Base-by-base conservation (phyloP, 2,888 invertebrate species). In the Tiliacea aurago region DNA sequence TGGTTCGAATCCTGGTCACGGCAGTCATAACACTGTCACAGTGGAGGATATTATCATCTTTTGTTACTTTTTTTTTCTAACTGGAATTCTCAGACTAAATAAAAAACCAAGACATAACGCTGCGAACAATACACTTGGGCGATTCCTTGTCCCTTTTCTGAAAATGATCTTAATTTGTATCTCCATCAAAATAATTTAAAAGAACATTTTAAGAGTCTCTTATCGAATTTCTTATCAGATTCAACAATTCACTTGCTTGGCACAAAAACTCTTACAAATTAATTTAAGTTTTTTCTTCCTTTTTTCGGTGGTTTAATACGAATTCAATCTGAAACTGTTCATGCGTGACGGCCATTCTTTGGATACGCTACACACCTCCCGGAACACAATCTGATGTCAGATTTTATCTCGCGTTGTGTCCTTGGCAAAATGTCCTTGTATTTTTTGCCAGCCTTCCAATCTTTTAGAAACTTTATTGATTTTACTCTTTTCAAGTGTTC, bases 1-100 rank as follows among this genome's bases (percentile, higher is more conserved):
- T 96, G 97, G 97, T 97, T 97, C 96, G 97, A 97, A 97, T 97
- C 97, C 97, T 97, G 97, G 97, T 97, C 97, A 97, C 97, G 97
- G 97, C 97, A 97, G 94, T 95, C 94, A 77, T 56, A n/a, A 74
- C 87, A 90, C 90, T 91, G 88, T 90, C 87, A 41, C 84, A 87
- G 90, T 76, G 89, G 89, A 87, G 59, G 61, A 2, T 43, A 41
- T 37, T 0, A 28, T 41, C 0, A 79, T 77, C 70, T 69, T 47
- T 37, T 61, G 67, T 56, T 33, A 73, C 73, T 84, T 75, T 59
- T 43, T 33, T 75, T 59, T 33, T 33, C 3, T 23, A 28, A 28
- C 4, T 23, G 7, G 1, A 3, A 49, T 33, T 2, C 28, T 28
- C 3, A 28, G 28, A 28, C 28, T 3, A 28, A 28, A n/a, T n/a